A percentile compares a stretch with the other conserved stretches of the same genome.
phyloP scores from a whole-genome alignment of 2,797 vertebrate genomes.

The Pangasius krempfi region DNA sequence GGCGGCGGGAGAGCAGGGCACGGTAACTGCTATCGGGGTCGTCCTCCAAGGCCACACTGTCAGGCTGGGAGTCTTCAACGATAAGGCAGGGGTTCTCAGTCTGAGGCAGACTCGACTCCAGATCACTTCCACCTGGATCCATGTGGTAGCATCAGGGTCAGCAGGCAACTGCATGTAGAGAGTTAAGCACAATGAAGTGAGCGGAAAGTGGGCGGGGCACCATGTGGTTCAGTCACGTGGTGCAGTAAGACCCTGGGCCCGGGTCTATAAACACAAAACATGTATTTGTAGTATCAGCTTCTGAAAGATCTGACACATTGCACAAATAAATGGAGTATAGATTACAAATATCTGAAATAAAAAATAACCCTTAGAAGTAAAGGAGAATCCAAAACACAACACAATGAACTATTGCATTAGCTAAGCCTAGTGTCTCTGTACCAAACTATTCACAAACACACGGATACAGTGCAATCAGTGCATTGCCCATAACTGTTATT shows the following conservation, averaged over 20 bases:
- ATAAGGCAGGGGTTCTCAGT: conserved; percentile 85
- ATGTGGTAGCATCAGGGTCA: conserved; percentile 66
- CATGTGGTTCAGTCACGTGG: neutral
- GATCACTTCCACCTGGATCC: conserved; percentile 83
- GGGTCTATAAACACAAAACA: neutral
- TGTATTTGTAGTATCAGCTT: neutral
- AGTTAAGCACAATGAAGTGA: neutral
- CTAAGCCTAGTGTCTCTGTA: neutral
- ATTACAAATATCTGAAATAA: neutral
- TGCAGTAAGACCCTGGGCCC: neutral
- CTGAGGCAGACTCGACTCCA: conserved; percentile 86
- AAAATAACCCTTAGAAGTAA: neutral
- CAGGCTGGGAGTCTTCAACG: conserved; percentile 92
- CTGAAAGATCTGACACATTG: neutral
- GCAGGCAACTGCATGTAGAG: conserved; percentile 28
- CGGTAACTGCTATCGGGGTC: conserved; percentile 83
- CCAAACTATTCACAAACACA: neutral
- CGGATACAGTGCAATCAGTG: neutral
- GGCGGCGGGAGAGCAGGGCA: conserved; percentile 76
- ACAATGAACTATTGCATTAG: neutral
- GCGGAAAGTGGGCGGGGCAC: conserved; percentile 14
- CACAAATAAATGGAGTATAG: neutral
- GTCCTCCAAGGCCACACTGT: conserved; percentile 80
- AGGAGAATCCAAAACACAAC: neutral
- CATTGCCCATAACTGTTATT: neutral